Conservation (phyloP, 2,888 invertebrate species). For the Carterocephalus palaemon region DNA sequence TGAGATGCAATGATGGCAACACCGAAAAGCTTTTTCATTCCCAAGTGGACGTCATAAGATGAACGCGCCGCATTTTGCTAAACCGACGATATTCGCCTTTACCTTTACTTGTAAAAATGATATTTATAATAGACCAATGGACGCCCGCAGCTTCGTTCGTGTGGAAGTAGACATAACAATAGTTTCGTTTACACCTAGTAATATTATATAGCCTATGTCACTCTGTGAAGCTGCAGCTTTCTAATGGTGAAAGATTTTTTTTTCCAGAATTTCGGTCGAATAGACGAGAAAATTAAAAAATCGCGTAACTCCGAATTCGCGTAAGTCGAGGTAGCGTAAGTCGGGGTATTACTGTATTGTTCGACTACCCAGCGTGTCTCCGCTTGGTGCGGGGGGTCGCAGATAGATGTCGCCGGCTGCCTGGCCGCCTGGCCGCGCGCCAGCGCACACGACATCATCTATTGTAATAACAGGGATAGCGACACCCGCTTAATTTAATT, state of each 20-base stretch:
- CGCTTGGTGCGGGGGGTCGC: too few relatives aligned
- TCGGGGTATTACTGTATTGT: too few relatives aligned
- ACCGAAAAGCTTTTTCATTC: slow-evolving; percentile 21
- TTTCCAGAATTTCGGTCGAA: slow-evolving; percentile 36
- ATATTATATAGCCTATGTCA: too few relatives aligned
- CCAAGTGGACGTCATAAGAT: slow-evolving; percentile 17
- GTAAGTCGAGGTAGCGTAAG: slow-evolving; percentile 58
- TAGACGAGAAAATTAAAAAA: too few relatives aligned
- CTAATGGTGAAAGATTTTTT: too few relatives aligned
- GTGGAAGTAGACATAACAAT: too few relatives aligned
- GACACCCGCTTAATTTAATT: slow-evolving; percentile 17
- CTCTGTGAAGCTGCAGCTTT: too few relatives aligned
- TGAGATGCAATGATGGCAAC: slow-evolving; percentile 7
- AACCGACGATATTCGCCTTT: slow-evolving; percentile 9
- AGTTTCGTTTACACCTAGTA: too few relatives aligned
- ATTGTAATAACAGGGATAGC: slow-evolving; percentile 16
- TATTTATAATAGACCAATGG: slow-evolving; percentile 24
- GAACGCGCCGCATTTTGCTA: slow-evolving; percentile 8
- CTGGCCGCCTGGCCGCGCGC: slow-evolving; percentile 33
- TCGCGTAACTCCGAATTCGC: slow-evolving; percentile 59
- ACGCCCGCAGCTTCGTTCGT: slow-evolving; percentile 35
- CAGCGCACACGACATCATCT: slow-evolving; percentile 13
- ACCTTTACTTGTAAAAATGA: slow-evolving; percentile 9
- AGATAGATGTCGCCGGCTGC: slow-evolving; percentile 34
- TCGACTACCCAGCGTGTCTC: too few relatives aligned